phyloP scores from a whole-genome alignment of 2,797 vertebrate genomes.

The Notamacropus eugenii region DNA sequence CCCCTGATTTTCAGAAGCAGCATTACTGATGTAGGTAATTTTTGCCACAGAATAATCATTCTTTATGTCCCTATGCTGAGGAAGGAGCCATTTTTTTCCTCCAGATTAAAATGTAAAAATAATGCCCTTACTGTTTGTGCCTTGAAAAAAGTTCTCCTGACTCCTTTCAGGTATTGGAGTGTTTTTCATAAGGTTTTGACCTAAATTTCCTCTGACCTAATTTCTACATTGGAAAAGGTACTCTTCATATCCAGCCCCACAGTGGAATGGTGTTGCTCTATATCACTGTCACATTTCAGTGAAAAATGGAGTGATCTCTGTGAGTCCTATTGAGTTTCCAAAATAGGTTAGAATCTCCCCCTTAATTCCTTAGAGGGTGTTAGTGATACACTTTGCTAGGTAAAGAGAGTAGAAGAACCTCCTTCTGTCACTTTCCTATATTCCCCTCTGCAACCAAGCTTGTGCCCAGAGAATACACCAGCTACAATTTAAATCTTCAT shows the following conservation, averaged over 20 bases:
- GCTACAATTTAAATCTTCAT: not conserved
- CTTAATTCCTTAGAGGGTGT: conserved; percentile 66
- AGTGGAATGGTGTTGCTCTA: conserved; percentile 79
- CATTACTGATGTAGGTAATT: conserved; percentile 55
- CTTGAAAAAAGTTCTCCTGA: conserved; percentile 60
- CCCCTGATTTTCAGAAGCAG: conserved; percentile 51
- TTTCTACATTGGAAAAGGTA: conserved; percentile 79
- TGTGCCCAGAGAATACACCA: conserved; percentile 19
- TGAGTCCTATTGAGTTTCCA: conserved; percentile 76
- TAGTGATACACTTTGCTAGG: conserved; percentile 62
- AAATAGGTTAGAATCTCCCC: conserved; percentile 72
- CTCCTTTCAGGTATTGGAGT: conserved; percentile 73
- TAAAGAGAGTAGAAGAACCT: conserved; percentile 23
- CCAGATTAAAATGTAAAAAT: conserved; percentile 69
- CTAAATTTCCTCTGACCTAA: conserved; percentile 83
- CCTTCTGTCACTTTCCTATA: not conserved
- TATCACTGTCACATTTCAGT: conserved; percentile 81
- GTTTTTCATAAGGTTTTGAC: conserved; percentile 80
- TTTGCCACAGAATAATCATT: conserved; percentile 78
- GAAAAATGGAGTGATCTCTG: conserved; percentile 80
- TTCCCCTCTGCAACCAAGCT: conserved; percentile 11
- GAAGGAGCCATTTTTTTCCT: conserved; percentile 68
- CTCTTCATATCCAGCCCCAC: conserved; percentile 73
- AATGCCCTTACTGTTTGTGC: conserved; percentile 61
- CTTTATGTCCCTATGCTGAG: conserved; percentile 63